These are phyloP conservation scores for Acanthis flammea DNA, from an alignment of 2,797 vertebrate species.

Conservation along the genomic window DNA sequence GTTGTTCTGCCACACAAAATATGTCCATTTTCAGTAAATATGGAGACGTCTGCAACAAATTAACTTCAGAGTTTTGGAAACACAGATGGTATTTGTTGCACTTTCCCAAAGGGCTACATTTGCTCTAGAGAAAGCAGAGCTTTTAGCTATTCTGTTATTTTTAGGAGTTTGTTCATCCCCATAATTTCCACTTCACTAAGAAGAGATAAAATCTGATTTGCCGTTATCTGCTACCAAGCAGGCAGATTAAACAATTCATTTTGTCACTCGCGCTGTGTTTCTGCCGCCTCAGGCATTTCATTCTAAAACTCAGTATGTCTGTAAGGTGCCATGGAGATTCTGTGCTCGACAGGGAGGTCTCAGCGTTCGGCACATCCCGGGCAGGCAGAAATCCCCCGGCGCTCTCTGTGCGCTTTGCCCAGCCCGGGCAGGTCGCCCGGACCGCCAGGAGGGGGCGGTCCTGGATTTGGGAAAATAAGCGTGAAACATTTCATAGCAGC, in stretches of 20 bases:
- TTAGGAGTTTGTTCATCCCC: neutral
- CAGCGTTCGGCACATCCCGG: fast-evolving
- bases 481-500: fast-evolving
- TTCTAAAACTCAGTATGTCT: neutral
- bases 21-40: slow-evolving; percentile 52
- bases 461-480: neutral
- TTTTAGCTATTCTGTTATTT: slow-evolving; percentile 27
- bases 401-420: neutral
- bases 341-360: fast-evolving
- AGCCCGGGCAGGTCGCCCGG: neutral
- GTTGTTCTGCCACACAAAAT: slow-evolving; percentile 44
- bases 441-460: neutral
- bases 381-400: neutral
- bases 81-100: slow-evolving; percentile 62
- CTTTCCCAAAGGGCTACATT: slow-evolving; percentile 24
- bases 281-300: neutral
- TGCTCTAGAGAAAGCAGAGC: neutral
- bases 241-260: neutral
- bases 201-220: neutral
- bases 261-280: neutral
- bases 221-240: neutral
- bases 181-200: neutral
- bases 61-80: slow-evolving; percentile 10
- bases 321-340: fast-evolving
- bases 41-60: slow-evolving; percentile 23